These are phyloP conservation scores for Pongo abelii DNA, from an alignment of 2,113 vertebrate genomes.

Conservation along the genomic window DNA sequence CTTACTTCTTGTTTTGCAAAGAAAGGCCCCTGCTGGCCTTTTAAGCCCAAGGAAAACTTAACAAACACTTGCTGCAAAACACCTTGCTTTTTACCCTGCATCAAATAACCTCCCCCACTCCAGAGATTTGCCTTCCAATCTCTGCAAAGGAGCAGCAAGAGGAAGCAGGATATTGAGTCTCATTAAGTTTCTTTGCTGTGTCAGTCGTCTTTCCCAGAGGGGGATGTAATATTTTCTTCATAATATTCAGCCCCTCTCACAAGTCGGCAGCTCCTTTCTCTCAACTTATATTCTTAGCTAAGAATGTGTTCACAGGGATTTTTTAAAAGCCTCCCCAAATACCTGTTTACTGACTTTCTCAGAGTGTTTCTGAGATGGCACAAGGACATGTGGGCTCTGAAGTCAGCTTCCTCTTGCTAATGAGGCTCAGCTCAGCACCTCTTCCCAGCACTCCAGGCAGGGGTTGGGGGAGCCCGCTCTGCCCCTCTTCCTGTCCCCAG, in stretches of 20 bases:
- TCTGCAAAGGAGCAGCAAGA: conserved; percentile 37
- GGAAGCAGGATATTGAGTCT: conserved; percentile 64
- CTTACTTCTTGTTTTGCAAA: conserved; percentile 66
- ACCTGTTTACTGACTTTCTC: conserved; percentile 68
- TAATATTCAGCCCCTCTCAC: conserved; percentile 59
- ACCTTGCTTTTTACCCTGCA: conserved; percentile 48
- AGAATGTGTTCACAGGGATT: conserved; percentile 74
- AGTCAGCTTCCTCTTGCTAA: conserved; percentile 29
- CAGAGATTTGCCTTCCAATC: conserved; percentile 46
- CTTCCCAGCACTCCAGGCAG: fast-evolving
- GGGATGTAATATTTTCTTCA: conserved; percentile 43
- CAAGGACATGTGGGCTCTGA: neutral
- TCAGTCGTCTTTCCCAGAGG: conserved; percentile 67
- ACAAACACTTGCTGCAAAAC: conserved; percentile 64
- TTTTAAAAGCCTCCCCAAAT: conserved; percentile 73
- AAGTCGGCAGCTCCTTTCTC: conserved; percentile 69
- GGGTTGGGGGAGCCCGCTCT: neutral
- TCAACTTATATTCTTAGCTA: conserved; percentile 67
- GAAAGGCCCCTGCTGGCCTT: conserved; percentile 58
- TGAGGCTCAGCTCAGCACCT: neutral
- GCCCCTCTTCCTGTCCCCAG: neutral
- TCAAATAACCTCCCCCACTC: conserved; percentile 46
- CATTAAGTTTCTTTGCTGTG: conserved; percentile 74
- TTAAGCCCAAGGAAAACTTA: conserved; percentile 71
- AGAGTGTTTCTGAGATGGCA: neutral